These are phyloP conservation scores for Montipora foliosa DNA, from an alignment of 64 coral and sea anemone species.

Conservation along the genomic window DNA sequence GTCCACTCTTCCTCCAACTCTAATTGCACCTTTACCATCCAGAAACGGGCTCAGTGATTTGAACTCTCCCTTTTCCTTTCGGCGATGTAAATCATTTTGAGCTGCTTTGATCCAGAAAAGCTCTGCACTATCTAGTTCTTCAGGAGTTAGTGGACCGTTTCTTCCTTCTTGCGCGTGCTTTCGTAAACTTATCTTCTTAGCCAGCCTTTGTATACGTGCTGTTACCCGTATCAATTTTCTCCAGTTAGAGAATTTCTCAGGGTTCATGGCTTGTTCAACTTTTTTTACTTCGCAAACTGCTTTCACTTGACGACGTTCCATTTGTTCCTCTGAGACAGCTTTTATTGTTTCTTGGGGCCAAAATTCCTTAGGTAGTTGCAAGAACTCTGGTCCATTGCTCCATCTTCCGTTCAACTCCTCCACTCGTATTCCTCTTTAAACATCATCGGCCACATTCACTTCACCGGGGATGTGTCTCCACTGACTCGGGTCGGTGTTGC, in stretches of 20 bases:
- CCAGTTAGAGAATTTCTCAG: constrained; percentile 49
- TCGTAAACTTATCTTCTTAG: constrained; percentile 32
- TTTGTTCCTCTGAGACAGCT: not conserved
- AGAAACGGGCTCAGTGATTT: not conserved
- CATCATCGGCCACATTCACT: constrained; percentile 38
- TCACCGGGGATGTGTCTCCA: constrained; percentile 66
- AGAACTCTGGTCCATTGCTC: constrained; percentile 46
- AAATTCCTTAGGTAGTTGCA: constrained; percentile 18
- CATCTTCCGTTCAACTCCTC: constrained; percentile 48
- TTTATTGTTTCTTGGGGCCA: not conserved
- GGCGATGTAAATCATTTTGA: no score
- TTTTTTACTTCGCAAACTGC: not conserved
- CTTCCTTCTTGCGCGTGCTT: not conserved
- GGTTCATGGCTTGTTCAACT: not conserved
- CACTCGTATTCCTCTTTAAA: constrained; percentile 42
- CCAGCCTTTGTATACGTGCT: constrained; percentile 36
- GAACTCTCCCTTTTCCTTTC: no score
- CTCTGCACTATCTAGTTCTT: no score
- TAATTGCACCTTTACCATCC: constrained; percentile 26
- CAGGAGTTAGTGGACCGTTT: not conserved
- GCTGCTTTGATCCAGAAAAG: no score
- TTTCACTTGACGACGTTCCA: not conserved
- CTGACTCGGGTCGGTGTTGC: constrained; percentile 58
- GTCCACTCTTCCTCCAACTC: constrained; percentile 33
- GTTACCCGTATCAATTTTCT: constrained; percentile 47